Evolutionary conservation across 2,113 vertebrate genomes (phyloP).

Genomic region (Apodemus sylvaticus): DNA sequence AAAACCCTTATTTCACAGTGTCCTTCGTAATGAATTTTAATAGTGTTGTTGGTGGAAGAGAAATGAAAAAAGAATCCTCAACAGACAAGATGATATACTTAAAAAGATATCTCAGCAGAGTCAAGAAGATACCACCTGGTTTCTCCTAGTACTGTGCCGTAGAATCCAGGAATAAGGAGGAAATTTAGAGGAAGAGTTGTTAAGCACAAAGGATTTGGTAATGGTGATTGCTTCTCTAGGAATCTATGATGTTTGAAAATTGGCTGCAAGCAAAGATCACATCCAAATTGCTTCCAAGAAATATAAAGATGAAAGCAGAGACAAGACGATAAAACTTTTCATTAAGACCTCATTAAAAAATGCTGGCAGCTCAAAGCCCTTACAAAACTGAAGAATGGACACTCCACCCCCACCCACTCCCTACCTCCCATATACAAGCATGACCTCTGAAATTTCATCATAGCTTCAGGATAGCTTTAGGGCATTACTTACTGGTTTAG

Average conservation of each 20-base stretch:
- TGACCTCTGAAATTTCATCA: background rate
- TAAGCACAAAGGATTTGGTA: background rate
- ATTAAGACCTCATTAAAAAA: background rate
- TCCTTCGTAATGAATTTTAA: background rate
- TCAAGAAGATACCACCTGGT: background rate
- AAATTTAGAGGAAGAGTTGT: background rate
- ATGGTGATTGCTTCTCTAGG: background rate
- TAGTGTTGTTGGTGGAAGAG: background rate
- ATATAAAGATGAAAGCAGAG: background rate
- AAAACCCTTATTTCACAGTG: background rate
- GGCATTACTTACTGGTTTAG: background rate
- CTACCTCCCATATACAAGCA: background rate
- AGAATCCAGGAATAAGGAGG: background rate
- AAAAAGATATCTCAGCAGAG: background rate
- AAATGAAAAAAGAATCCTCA: background rate
- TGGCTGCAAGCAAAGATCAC: background rate
- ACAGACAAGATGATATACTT: background rate
- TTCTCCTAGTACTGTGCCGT: background rate
- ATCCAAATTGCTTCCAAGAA: background rate
- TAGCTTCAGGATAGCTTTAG: background rate
- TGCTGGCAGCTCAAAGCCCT: background rate
- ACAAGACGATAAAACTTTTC: background rate
- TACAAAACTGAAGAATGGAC: background rate
- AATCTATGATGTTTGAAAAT: background rate
- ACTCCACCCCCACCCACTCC: rapidly evolving